phyloP scores from a whole-genome alignment of 2,888 invertebrate genomes.

The Galerucella calmariensis region DNA sequence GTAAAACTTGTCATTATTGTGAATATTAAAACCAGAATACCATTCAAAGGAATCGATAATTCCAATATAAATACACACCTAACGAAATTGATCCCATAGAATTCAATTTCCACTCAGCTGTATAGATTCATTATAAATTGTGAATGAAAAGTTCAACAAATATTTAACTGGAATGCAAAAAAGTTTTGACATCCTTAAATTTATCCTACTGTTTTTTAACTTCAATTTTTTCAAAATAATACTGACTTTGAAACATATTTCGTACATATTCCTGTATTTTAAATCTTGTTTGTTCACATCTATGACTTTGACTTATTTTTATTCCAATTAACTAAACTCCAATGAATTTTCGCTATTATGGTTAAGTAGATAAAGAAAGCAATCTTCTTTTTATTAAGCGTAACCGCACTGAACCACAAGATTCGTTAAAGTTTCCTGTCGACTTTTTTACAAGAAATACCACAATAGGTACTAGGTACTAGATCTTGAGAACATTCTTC shows the following conservation, averaged over 20 bases:
- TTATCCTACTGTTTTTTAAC: too few relatives aligned
- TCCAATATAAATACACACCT: not conserved
- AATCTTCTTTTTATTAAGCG: constrained; percentile 3
- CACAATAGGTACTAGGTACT: not conserved
- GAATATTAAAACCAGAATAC: not conserved
- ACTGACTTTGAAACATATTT: not conserved
- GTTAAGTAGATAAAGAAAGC: not conserved
- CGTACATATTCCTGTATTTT: not conserved
- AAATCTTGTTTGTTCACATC: not conserved
- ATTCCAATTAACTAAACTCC: not conserved
- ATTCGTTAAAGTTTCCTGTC: not conserved
- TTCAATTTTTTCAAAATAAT: not conserved
- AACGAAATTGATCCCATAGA: not conserved
- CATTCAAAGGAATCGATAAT: not conserved
- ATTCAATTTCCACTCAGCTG: not conserved
- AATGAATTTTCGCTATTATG: not conserved
- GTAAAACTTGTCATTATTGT: too few relatives aligned
- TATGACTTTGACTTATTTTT: not conserved
- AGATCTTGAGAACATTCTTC: not conserved
- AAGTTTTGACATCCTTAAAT: not conserved
- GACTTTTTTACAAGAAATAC: not conserved
- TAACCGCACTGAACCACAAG: not conserved
- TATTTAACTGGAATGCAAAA: not conserved
- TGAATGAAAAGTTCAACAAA: not conserved
- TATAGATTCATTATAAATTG: not conserved